Evolutionary conservation across 1,140 invertebrate genomes (phyloP), one percentile per base, ranked within the genome.

Genomic region (Heterodera schachtii): DNA sequence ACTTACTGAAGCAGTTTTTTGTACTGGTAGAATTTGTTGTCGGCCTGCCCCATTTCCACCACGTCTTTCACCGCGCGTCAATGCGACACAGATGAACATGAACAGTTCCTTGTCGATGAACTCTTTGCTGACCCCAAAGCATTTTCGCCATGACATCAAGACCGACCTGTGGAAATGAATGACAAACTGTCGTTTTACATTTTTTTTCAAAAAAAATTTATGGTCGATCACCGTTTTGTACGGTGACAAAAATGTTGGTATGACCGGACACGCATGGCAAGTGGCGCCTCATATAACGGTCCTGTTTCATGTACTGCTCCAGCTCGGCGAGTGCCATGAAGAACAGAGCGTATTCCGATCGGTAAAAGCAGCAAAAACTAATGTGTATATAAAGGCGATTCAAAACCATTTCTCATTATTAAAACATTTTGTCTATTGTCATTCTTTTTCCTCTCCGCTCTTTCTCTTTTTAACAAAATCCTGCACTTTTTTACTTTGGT

Each of bases 21-120:
- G 97, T 99, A 99, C 86, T 94, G 93, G 92, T 94, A 94, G 91
- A 98, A 96, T 91, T 97, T 96, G 89, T 93, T 94, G 91, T 98
- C 94, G 57, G 96, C 93, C 85, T 96, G 92, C 92, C 95, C 98
- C 46, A 97, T 99, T 91, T 98, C 96, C 9, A 99, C 97, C 89
- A 98, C 95, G 19, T 96, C 96, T 73, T 91, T 91, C 19, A 90
- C 88, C 87, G 96, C 87, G 96, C 95, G 92, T 99, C 98, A 80
- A 99, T 98, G 90, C 97, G 98, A 89, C 96, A 98, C 89, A 95
- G 85, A 98, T 98, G 90, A 97, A 98, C 81, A 95, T 93, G 73
- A 93, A 94, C 49, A 96, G 89, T 90, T 94, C 96, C 92, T 95
- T 93, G 91, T 99, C 97, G 85, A 99, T 94, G 87, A 96, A 99